Base-by-base conservation (phyloP, 1,140 invertebrate species). In the Drosophila kohkoa region DNA sequence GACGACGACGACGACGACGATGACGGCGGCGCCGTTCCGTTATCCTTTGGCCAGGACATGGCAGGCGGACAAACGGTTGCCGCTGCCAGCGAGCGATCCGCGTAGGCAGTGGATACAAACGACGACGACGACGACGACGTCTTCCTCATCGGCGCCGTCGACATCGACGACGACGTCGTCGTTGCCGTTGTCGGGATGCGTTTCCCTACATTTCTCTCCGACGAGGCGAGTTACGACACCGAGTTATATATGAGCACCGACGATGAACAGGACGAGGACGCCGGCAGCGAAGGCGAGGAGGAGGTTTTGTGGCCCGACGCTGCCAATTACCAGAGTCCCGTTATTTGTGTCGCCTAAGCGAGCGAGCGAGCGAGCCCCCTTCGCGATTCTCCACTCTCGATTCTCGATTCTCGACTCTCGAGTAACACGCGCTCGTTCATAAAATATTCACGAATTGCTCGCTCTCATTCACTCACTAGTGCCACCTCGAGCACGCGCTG, bases 391-490 rank as follows among this genome's bases (percentile, higher is more conserved):
- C 8, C 1, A 38, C 35, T 7, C 35, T 10, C 35, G 35, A 38
- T 10, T 7, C 35, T 38, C 35, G 35, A 38, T 10, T 38, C 35
- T 38, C 62, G 11, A n/a, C 49, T 52, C 49, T 52, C 49, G 52
- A 57, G 62, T 75, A 72, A 63, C 62, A 62, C 62, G 62, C 55
- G 64, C 60, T 89, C 81, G 86, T 83, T 90, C 74, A 91, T 91
- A 49, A 91, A 91, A 88, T 87, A 91, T 91, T 91, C 78, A 91
- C 88, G 88, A 91, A 91, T 90, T 90, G 69, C 66, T 79, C 81
- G 88, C 81, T 81, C 88, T 88, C 88, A 75, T 76, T 91, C 20
- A 25, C 88, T 79, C 81, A 59, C 83, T 51, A 55, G 73, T 77
- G 72, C 72, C 82, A 35, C 11, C 43, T 20, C 58, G 54, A 66